A percentile compares a stretch with the other conserved stretches of the same genome.
Conservation (phyloP, 1,140 invertebrate genomes). For the Asobara japonica region DNA sequence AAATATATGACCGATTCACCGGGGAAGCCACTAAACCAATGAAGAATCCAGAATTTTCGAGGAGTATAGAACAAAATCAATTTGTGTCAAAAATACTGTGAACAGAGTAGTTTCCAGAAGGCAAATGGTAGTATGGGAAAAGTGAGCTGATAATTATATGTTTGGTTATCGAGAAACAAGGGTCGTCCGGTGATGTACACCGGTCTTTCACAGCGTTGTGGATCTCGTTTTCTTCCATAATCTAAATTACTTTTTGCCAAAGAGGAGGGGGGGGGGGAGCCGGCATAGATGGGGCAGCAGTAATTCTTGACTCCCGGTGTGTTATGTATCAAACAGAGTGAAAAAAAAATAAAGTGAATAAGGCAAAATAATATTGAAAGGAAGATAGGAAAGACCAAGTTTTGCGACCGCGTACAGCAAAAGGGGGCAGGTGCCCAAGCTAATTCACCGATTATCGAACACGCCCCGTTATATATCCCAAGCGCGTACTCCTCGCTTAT, state of each 20-base stretch:
- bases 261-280: neutral
- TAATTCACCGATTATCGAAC: slow-evolving; percentile 48
- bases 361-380: neutral
- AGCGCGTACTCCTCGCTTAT: neutral
- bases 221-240: slow-evolving; percentile 26
- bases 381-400: neutral
- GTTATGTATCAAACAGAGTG: neutral
- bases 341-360: neutral
- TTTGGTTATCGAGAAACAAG: slow-evolving; percentile 46
- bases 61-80: neutral
- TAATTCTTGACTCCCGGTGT: slow-evolving; percentile 28
- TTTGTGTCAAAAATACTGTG: neutral
- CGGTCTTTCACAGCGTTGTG: slow-evolving; percentile 8
- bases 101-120: neutral
- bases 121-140: slow-evolving; percentile 1
- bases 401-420: neutral
- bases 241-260: slow-evolving; percentile 36
- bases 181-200: slow-evolving; percentile 1
- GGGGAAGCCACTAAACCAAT: too few relatives aligned
- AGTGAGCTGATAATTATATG: slow-evolving; percentile 40
- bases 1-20: too few relatives aligned
- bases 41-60: neutral
- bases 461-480: slow-evolving; percentile 30
- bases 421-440: slow-evolving; percentile 34
- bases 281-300: neutral